A percentile compares a stretch with the other conserved stretches of the same genome.
Evolutionary conservation across 2,797 vertebrate genomes (phyloP).

Genomic region (Microctenopoma lineatum): DNA sequence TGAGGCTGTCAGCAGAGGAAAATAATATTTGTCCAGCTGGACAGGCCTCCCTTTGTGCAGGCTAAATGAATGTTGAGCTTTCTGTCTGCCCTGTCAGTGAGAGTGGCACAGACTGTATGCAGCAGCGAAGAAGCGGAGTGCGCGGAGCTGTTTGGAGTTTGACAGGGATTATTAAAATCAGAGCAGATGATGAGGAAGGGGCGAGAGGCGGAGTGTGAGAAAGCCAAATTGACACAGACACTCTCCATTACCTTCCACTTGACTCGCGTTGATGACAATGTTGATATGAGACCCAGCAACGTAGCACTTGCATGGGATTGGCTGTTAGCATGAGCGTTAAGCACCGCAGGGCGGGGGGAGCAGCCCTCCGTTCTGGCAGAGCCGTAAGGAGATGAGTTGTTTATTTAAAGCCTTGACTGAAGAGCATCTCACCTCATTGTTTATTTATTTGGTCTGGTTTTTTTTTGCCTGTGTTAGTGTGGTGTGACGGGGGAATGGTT

Average conservation of each 20-base stretch:
- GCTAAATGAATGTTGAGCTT: conserved; percentile 99
- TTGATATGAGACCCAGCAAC: conserved; percentile 86
- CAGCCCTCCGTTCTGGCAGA: conserved; percentile 46
- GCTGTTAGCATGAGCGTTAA: conserved; percentile 87
- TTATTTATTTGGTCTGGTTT: conserved; percentile 70
- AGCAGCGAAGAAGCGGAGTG: conserved; percentile 69
- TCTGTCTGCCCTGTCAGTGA: conserved; percentile 95
- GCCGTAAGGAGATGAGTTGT: conserved; percentile 76
- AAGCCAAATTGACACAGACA: conserved; percentile 98
- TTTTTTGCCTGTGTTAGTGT: conserved; percentile 58
- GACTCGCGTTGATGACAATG: conserved; percentile 91
- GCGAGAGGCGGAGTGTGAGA: conserved; percentile 88
- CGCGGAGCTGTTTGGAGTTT: conserved; percentile 92
- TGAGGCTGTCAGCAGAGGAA: conserved; percentile 93
- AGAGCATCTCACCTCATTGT: conserved; percentile 73
- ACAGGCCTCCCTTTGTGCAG: conserved; percentile 94
- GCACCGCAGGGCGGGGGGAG: conserved; percentile 70
- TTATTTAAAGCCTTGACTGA: conserved; percentile 80
- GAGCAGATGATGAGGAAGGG: conserved; percentile 88
- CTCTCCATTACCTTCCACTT: conserved; percentile 95
- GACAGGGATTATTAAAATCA: conserved; percentile 99
- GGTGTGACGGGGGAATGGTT: conserved; percentile 68
- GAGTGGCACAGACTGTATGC: conserved; percentile 87
- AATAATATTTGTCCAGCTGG: conserved; percentile 99
- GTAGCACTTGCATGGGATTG: conserved; percentile 76